A percentile compares a stretch with the other conserved stretches of the same genome.
Evolutionary conservation across 2,113 vertebrate genomes (phyloP).

Genomic region (Crotalus helleri): DNA sequence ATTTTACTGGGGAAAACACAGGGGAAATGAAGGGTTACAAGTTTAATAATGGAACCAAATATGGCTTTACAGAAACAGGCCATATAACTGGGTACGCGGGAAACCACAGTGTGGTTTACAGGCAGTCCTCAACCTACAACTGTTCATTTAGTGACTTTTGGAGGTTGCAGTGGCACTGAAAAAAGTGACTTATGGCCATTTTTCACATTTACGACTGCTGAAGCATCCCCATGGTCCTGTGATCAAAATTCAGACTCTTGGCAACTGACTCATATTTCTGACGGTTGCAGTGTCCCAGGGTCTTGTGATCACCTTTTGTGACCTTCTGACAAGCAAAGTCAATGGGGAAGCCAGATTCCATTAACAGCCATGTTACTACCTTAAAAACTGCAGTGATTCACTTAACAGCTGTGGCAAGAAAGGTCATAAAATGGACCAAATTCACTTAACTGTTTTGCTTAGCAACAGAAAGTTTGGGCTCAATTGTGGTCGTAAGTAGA

Average conservation of each 20-base stretch:
- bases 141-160: not conserved
- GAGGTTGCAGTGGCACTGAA: not conserved
- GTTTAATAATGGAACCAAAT: not conserved
- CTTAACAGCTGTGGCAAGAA: not conserved
- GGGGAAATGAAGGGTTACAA: accelerated
- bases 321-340: not conserved
- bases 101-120: not conserved
- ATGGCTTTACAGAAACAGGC: not conserved
- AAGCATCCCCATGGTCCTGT: not conserved
- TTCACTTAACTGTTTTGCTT: not conserved
- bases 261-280: not conserved
- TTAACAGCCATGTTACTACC: not conserved
- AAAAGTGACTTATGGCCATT: not conserved
- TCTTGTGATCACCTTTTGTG: not conserved
- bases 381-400: not conserved
- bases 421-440: not conserved
- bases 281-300: not conserved
- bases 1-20: not conserved
- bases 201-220: not conserved
- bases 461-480: not conserved
- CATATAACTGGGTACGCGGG: not conserved
- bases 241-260: not conserved
- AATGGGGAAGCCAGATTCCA: not conserved
- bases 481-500: not conserved
- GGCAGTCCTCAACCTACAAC: not conserved